These are phyloP conservation scores for Neoniphon sammara DNA, from an alignment of 2,797 vertebrate species.

Conservation along the genomic window DNA sequence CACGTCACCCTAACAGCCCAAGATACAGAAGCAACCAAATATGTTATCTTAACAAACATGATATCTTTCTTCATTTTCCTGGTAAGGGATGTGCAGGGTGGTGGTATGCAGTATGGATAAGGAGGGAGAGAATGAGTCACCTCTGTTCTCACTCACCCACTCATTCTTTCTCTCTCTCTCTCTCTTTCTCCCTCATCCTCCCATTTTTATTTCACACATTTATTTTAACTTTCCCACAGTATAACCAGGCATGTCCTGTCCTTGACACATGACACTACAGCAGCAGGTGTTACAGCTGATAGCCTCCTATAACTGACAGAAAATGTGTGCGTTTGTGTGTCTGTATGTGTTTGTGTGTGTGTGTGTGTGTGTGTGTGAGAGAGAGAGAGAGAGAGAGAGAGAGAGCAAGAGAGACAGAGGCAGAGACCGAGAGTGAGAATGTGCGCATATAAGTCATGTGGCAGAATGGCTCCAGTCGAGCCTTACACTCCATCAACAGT, in stretches of 20 bases:
- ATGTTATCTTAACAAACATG: neutral
- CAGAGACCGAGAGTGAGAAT: neutral
- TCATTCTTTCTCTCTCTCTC: neutral
- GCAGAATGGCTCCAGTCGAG: slow-evolving; percentile 52
- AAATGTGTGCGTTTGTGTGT: neutral
- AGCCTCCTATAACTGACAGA: slow-evolving; percentile 5
- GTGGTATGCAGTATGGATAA: neutral
- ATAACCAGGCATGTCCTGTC: slow-evolving; percentile 2
- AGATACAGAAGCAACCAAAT: slow-evolving; percentile 1
- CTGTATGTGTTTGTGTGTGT: slow-evolving; percentile 6
- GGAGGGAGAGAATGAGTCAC: slow-evolving; percentile 23
- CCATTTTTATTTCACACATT: neutral
- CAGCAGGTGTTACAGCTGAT: slow-evolving; percentile 29
- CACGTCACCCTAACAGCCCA: neutral
- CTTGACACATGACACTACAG: neutral
- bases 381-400: neutral
- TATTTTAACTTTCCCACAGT: slow-evolving; percentile 16
- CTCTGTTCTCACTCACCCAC: slow-evolving; percentile 14
- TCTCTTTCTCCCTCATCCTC: neutral
- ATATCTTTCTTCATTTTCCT: neutral
- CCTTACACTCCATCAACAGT: slow-evolving; percentile 60
- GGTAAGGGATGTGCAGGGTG: neutral
- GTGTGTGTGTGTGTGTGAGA: neutral
- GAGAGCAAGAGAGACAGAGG: neutral
- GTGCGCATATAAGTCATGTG: neutral